phyloP scores from a whole-genome alignment of 2,113 vertebrate species.

The Seriola rivoliana region DNA sequence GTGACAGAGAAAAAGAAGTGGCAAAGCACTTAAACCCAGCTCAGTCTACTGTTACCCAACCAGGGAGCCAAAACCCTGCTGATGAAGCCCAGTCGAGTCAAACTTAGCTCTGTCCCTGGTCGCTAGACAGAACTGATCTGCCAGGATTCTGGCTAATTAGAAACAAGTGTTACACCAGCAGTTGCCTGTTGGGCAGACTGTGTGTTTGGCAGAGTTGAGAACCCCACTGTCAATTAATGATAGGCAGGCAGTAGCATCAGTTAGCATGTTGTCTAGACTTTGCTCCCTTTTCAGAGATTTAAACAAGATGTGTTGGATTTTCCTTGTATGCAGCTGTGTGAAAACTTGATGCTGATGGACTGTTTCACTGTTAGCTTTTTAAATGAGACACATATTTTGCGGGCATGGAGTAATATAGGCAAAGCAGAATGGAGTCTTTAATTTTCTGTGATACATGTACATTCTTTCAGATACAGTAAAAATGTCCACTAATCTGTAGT shows the following conservation, averaged over 20 bases:
- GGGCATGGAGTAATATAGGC: neutral
- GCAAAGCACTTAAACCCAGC: conserved; percentile 15
- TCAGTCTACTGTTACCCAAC: conserved; percentile 4
- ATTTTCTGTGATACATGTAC: conserved; percentile 9
- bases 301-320: conserved; percentile 63
- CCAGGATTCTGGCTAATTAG: conserved; percentile 60
- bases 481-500: conserved; percentile 2
- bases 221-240: conserved; percentile 47
- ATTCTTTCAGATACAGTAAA: conserved; percentile 14
- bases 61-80: conserved; percentile 25
- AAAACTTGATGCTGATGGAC: conserved; percentile 28
- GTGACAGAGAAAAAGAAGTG: conserved; percentile 17
- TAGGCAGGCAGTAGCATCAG: conserved; percentile 35
- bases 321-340: conserved; percentile 26
- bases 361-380: conserved; percentile 23
- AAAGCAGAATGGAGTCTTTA: conserved; percentile 12
- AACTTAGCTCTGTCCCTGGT: conserved; percentile 4
- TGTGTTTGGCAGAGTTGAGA: conserved; percentile 35
- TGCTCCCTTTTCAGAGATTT: conserved; percentile 46
- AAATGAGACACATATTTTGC: conserved; percentile 34
- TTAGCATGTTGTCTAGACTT: conserved; percentile 30
- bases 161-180: conserved; percentile 61
- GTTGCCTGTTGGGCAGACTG: conserved; percentile 26
- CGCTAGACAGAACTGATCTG: conserved; percentile 17
- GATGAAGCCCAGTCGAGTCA: conserved; percentile 16